Evolutionary conservation across 2,797 vertebrate genomes (phyloP).

Genomic region (Rhynchonycteris naso): DNA sequence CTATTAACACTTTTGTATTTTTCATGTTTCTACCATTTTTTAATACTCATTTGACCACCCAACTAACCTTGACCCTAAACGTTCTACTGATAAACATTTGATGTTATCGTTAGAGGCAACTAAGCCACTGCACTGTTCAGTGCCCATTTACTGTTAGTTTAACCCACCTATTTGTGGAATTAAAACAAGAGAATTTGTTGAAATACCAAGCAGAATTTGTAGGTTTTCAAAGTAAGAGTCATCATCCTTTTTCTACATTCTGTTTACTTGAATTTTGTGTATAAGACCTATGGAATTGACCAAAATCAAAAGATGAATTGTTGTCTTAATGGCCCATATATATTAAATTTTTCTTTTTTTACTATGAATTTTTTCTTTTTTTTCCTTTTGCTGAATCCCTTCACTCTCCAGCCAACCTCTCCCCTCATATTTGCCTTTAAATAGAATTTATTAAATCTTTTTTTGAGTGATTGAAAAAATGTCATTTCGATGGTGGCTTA

Average conservation of each 20-base stretch:
- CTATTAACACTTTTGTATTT: slow-evolving; percentile 14
- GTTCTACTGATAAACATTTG: slow-evolving; percentile 12
- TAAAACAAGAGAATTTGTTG: slow-evolving; percentile 30
- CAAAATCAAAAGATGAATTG: slow-evolving; percentile 38
- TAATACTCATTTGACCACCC: not conserved
- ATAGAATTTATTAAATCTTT: not conserved
- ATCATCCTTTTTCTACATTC: not conserved
- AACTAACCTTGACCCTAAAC: not conserved
- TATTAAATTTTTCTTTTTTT: not conserved
- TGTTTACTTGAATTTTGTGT: slow-evolving; percentile 11
- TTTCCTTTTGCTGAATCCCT: too few species aligned
- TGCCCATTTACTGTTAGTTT: slow-evolving; percentile 12
- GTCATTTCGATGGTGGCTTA: not conserved
- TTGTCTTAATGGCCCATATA: not conserved
- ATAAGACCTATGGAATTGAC: not conserved
- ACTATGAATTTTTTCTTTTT: too few species aligned
- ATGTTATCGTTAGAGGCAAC: not conserved
- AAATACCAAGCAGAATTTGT: slow-evolving; percentile 51
- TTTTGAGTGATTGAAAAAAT: slow-evolving; percentile 12
- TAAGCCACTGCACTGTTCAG: not conserved
- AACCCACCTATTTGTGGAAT: slow-evolving; percentile 12
- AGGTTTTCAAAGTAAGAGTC: slow-evolving; percentile 34
- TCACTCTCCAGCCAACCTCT: too few species aligned
- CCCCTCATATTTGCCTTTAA: not conserved
- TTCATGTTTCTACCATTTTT: not conserved